Percentiles rank a stretch among this genome's conserved stretches.
Evolutionary conservation across 2,113 vertebrate species (phyloP).

Genomic region (Paradoxurus hermaphroditus): DNA sequence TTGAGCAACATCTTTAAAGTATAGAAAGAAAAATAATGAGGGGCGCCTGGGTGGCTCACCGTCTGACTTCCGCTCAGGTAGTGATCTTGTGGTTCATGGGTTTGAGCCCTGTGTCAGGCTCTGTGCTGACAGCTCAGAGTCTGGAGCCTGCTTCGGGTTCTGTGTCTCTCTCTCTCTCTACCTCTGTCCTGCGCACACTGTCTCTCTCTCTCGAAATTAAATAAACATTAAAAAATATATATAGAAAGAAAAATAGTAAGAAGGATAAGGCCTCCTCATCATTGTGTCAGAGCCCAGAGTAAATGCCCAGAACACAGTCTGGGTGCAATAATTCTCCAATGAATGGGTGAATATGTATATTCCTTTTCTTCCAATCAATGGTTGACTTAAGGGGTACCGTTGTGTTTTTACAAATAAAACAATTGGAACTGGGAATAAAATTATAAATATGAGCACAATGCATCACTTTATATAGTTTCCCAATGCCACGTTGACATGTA

Average conservation of each 20-base stretch:
- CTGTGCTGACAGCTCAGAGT: too few relatives aligned
- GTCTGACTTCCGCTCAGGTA: too few relatives aligned
- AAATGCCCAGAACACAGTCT: not conserved
- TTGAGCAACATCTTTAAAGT: not conserved
- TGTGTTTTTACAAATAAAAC: not conserved
- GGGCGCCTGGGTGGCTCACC: too few relatives aligned
- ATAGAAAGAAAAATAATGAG: not conserved
- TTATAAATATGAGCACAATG: not conserved
- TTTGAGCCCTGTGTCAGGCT: too few relatives aligned
- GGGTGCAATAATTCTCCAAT: not conserved
- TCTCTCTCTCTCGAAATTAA: too few relatives aligned
- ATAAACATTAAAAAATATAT: too few relatives aligned
- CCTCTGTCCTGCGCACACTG: too few relatives aligned
- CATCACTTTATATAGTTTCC: not conserved
- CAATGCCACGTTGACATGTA: not conserved
- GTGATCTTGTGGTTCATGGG: too few relatives aligned
- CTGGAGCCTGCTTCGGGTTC: too few relatives aligned
- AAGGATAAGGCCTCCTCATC: not conserved
- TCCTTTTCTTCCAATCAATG: not conserved
- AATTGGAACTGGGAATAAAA: not conserved
- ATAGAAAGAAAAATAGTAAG: not conserved
- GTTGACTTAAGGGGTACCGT: not conserved
- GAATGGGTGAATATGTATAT: not conserved
- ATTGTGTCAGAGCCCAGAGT: not conserved
- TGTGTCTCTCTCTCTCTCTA: too few relatives aligned